Conservation (phyloP, 2,888 invertebrate species). For the Xestia c-nigrum region DNA sequence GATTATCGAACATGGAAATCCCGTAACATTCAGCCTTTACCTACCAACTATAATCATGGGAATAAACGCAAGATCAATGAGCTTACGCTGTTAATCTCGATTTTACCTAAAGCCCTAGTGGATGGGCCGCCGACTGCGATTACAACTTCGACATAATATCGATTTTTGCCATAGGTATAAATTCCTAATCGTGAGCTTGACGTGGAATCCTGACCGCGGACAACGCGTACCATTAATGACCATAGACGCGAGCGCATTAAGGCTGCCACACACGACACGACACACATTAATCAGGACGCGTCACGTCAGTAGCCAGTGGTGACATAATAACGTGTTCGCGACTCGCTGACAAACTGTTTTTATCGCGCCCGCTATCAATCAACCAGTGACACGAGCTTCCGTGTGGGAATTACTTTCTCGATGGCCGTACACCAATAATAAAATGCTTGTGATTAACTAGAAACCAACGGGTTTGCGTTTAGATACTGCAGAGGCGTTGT, state of each 20-base stretch:
- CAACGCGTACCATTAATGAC: slow-evolving; percentile 75
- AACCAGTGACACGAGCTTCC: slow-evolving; percentile 83
- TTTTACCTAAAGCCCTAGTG: neutral
- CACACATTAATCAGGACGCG: slow-evolving; percentile 85
- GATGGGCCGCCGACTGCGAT: neutral
- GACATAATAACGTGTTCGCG: slow-evolving; percentile 87
- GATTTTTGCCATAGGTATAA: neutral
- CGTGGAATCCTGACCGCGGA: slow-evolving; percentile 76
- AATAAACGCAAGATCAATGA: neutral
- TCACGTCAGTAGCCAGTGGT: slow-evolving; percentile 78
- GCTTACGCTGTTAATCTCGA: neutral
- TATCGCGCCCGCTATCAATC: slow-evolving; percentile 85
- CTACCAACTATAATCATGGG: neutral
- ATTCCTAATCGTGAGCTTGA: slow-evolving; percentile 21
- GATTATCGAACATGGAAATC: neutral
- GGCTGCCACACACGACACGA: slow-evolving; percentile 75
- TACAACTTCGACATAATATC: neutral
- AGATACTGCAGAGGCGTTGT: slow-evolving; percentile 39
- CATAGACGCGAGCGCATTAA: slow-evolving; percentile 77
- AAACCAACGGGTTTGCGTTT: slow-evolving; percentile 54
- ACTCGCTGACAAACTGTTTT: slow-evolving; percentile 84
- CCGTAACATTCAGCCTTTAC: neutral
- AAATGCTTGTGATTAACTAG: slow-evolving; percentile 60
- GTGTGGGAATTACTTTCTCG: slow-evolving; percentile 82
- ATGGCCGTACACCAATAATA: slow-evolving; percentile 65